These are phyloP conservation scores for Styela clava DNA, from an alignment of 23 tunicate genomes.

Conservation along the genomic window DNA sequence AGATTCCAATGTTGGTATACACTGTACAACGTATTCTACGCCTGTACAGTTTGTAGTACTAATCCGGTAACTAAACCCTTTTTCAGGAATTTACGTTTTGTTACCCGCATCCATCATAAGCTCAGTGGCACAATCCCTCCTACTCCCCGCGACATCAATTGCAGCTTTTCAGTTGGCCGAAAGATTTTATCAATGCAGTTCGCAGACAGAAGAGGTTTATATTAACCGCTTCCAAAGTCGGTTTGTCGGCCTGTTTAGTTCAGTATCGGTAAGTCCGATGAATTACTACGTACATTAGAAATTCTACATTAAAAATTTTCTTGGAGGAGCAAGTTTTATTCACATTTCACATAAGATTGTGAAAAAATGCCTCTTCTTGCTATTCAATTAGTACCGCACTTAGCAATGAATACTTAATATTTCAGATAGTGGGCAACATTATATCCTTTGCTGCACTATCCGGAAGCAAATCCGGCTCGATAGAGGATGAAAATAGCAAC, in stretches of 20 bases:
- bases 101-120: neutral
- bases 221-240: neutral
- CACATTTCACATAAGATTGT: no score
- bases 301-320: no score
- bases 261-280: conserved; percentile 13
- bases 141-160: conserved; percentile 9
- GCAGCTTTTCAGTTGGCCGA: neutral
- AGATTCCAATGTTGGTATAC: no score
- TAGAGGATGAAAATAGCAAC: no score
- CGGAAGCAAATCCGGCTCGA: neutral
- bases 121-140: neutral
- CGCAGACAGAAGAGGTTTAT: conserved; percentile 2
- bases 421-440: conserved; percentile 1
- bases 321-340: no score
- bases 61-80: no score
- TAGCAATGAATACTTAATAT: no score
- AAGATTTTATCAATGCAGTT: neutral
- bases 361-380: no score
- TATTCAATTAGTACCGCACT: no score
- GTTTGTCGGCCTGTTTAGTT: neutral
- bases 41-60: neutral
- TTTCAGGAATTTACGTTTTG: neutral
- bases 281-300: no score
- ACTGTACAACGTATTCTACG: no score
- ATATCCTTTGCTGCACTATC: neutral